Conservation (phyloP, 1,140 invertebrate genomes). For the Goniozus legneri region DNA sequence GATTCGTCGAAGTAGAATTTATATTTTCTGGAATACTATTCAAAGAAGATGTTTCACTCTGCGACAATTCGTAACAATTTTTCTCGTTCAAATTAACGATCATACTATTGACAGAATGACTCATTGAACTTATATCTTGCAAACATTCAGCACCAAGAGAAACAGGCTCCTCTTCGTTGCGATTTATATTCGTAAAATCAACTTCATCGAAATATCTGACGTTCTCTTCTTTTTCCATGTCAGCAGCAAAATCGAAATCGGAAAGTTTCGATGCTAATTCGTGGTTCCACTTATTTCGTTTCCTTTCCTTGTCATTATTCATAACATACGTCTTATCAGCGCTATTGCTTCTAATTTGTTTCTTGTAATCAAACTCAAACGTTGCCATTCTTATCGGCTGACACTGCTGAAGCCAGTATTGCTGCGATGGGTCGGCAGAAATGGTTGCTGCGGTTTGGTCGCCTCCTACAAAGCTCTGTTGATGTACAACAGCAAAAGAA, state of each 20-base stretch:
- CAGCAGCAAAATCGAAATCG: constrained; percentile 3
- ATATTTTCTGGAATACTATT: constrained; percentile 32
- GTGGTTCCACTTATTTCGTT: constrained; percentile 11
- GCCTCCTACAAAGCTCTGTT: constrained; percentile 54
- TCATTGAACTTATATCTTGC: constrained; percentile 26
- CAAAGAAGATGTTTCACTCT: constrained; percentile 20
- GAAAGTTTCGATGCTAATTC: constrained; percentile 3
- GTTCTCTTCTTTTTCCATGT: neutral
- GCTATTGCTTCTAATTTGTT: constrained; percentile 19
- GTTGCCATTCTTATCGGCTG: constrained; percentile 48
- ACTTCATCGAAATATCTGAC: constrained; percentile 20
- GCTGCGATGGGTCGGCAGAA: constrained; percentile 42
- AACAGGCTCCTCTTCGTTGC: constrained; percentile 17
- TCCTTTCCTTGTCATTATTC: neutral
- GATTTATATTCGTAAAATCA: constrained; percentile 21
- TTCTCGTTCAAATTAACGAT: constrained; percentile 27
- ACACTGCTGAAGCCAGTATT: constrained; percentile 51
- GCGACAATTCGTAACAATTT: constrained; percentile 16
- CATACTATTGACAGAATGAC: constrained; percentile 28
- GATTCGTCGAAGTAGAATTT: constrained; percentile 17
- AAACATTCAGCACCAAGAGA: constrained; percentile 29
- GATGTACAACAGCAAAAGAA: constrained; percentile 49
- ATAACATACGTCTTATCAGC: constrained; percentile 9
- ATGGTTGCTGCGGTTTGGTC: constrained; percentile 40
- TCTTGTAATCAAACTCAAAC: constrained; percentile 43